Percentiles rank a stretch among this genome's conserved stretches.
These are phyloP conservation scores for Clanis bilineata DNA, from an alignment of 2,888 invertebrate genomes.

Conservation along the genomic window DNA sequence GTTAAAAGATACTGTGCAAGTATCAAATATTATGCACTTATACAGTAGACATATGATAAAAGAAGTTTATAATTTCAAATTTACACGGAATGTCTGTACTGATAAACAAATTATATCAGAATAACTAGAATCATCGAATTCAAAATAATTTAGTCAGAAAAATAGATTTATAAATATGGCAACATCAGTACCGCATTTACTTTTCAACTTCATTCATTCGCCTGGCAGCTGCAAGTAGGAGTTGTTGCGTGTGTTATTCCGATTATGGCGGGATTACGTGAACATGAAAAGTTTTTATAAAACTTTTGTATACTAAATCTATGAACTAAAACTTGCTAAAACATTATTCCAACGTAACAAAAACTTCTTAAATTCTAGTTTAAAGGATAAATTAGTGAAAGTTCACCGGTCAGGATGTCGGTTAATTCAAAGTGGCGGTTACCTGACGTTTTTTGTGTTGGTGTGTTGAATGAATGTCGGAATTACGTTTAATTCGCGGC, in stretches of 20 bases:
- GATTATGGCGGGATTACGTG: slow-evolving; percentile 74
- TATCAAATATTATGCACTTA: too few species aligned
- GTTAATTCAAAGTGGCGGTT: slow-evolving; percentile 82
- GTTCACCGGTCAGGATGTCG: slow-evolving; percentile 77
- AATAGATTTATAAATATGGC: slow-evolving; percentile 38
- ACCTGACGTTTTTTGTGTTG: slow-evolving; percentile 81
- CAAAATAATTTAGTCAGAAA: background rate
- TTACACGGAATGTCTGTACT: too few species aligned
- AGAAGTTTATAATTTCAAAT: too few species aligned
- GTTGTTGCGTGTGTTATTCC: slow-evolving; percentile 32
- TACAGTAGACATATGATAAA: too few species aligned
- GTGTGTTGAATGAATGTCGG: slow-evolving; percentile 77
- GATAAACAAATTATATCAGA: background rate
- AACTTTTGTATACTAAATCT: slow-evolving; percentile 60
- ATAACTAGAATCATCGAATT: background rate
- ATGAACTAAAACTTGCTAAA: slow-evolving; percentile 46
- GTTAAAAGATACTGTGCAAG: too few species aligned
- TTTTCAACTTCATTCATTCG: slow-evolving; percentile 57
- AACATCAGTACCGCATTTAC: slow-evolving; percentile 33
- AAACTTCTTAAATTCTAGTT: slow-evolving; percentile 40
- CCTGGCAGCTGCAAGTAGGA: slow-evolving; percentile 52
- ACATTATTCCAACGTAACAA: slow-evolving; percentile 35
- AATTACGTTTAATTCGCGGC: slow-evolving; percentile 74
- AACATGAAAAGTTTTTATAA: slow-evolving; percentile 61
- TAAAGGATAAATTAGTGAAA: slow-evolving; percentile 59